These are phyloP conservation scores for Odontesthes bonariensis DNA, from an alignment of 2,113 vertebrate species.

Conservation along the genomic window DNA sequence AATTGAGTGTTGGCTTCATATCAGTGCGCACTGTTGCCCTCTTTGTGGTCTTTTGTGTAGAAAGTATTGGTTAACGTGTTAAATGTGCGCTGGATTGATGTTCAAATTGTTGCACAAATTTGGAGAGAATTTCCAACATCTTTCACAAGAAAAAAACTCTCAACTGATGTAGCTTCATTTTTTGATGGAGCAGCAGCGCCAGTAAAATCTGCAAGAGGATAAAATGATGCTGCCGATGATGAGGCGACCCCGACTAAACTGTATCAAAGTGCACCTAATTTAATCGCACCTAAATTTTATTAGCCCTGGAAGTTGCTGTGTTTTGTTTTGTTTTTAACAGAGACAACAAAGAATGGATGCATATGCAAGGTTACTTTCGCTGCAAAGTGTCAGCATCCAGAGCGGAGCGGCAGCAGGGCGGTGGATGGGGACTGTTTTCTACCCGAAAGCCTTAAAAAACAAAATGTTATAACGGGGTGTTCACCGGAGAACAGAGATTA, in stretches of 20 bases:
- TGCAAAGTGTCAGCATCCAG: conserved; percentile 21
- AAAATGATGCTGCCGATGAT: background rate
- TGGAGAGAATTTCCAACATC: too few species aligned
- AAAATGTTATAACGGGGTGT: conserved; percentile 5
- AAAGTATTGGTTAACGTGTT: too few species aligned
- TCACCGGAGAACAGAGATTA: background rate
- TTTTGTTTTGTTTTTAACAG: background rate
- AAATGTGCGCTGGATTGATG: too few species aligned
- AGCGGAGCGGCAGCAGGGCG: conserved; percentile 17
- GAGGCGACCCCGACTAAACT: background rate
- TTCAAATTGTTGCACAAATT: too few species aligned
- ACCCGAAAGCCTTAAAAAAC: conserved; percentile 25
- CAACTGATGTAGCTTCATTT: background rate
- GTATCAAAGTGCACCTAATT: background rate
- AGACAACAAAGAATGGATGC: background rate
- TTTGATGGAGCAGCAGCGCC: background rate
- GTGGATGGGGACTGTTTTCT: conserved; percentile 51
- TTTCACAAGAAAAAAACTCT: too few species aligned
- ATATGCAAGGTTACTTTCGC: conserved; percentile 64
- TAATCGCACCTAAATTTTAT: background rate
- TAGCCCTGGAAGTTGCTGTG: conserved; percentile 11
- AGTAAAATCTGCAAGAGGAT: background rate
- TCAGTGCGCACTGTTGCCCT: background rate
- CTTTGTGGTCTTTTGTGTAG: too few species aligned
- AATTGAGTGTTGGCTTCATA: conserved; percentile 43